Evolutionary conservation across 1,140 invertebrate species (phyloP), one percentile per base, ranked within the genome.

Genomic region (Aethina tumida): DNA sequence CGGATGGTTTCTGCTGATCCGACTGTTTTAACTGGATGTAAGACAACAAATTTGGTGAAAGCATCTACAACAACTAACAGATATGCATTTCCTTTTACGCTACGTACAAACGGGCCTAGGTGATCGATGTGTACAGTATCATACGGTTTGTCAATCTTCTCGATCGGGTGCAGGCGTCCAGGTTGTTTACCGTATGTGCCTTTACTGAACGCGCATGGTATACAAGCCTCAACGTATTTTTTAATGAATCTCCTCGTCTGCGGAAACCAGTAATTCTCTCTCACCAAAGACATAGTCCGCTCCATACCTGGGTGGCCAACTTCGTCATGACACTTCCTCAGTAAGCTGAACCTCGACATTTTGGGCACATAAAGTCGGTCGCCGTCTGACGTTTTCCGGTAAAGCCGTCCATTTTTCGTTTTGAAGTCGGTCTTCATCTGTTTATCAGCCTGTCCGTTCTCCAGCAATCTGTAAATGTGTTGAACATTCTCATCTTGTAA

Each of bases 21-120:
- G n/a, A 28, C 15, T 7, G 29, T 33, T 29, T 27, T 46, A 24
- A 22, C 34, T 9, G 18, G 20, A 26, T 32, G 41, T 24, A 21
- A 18, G 2, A 21, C 10, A 12, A 47, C 30, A 40, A 45, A 64
- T 37, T 59, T 62, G 0, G 52, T 59, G 34, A 53, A 66, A 0
- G 56, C 55, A 15, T 66, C 64, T 0, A 66, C 40, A 0, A 49
- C 43, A 0, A 59, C 57, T 5, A 66, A 29, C 5, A 65, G 25
- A 45, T 59, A 51, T 26, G 43, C 53, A 5, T 49, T 49, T 6
- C 53, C 36, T 12, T 14, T 13, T 0, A 24, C 44, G 14, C 17
- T 46, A 2, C 22, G 37, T 16, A 47, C 33, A 32, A 59, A 55
- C 4, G 54, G 53, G 1, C 53, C 47, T 5, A 52, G 2, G 28